Evolutionary conservation across 2,113 vertebrate species (phyloP).

Genomic region (Nycticebus coucang): DNA sequence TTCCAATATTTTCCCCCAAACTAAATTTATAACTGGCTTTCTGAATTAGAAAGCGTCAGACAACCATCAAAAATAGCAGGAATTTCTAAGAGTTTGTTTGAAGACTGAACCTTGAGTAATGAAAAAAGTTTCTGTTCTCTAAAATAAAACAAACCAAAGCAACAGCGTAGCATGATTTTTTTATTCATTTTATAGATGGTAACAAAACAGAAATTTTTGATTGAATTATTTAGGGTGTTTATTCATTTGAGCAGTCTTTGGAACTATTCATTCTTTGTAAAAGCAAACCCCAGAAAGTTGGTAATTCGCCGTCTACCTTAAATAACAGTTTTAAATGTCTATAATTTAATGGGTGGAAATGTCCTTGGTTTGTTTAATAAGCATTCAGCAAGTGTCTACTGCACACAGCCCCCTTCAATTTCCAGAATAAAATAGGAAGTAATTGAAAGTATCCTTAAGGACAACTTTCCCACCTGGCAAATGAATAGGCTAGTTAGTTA

Average conservation of each 20-base stretch:
- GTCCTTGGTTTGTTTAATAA: background rate
- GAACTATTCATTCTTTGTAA: background rate
- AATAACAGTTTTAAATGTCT: background rate
- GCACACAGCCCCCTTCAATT: background rate
- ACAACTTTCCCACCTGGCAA: slow-evolving; percentile 8
- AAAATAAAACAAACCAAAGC: background rate
- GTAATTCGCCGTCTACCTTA: background rate
- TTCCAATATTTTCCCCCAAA: background rate
- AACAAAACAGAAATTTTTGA: background rate
- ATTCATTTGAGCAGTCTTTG: background rate
- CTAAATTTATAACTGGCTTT: background rate
- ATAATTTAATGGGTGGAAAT: slow-evolving; percentile 18
- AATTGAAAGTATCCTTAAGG: accelerated
- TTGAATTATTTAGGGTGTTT: background rate
- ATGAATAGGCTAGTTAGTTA: background rate
- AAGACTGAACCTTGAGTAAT: background rate
- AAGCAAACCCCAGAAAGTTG: background rate
- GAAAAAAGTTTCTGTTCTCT: background rate
- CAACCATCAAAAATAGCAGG: background rate
- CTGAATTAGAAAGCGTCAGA: background rate
- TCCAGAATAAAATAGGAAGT: background rate
- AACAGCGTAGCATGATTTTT: background rate
- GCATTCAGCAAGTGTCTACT: background rate
- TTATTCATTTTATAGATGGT: background rate
- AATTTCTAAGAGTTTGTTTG: background rate